Percentiles rank a stretch among this genome's conserved stretches.
Evolutionary conservation across 2,888 invertebrate species (phyloP).

Genomic region (Chymomyza procnemis): DNA sequence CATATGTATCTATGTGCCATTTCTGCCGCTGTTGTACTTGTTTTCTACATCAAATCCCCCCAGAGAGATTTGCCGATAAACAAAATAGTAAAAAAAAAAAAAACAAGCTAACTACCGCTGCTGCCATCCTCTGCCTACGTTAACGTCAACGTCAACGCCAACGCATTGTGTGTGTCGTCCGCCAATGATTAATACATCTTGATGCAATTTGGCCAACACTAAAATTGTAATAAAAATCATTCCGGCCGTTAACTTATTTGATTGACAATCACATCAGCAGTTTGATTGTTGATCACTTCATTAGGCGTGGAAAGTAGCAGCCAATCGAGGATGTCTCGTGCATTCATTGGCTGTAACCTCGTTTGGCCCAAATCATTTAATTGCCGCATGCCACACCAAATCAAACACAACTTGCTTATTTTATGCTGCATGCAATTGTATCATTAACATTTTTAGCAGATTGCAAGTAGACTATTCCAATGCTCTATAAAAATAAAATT

Average conservation of each 20-base stretch:
- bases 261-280: constrained; percentile 65
- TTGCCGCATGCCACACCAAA: constrained; percentile 44
- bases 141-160: neutral
- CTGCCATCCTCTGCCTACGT: constrained; percentile 5
- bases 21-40: constrained; percentile 69
- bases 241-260: neutral
- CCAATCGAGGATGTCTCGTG: neutral
- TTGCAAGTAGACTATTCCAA: neutral
- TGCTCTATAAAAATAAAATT: neutral
- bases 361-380: constrained; percentile 51
- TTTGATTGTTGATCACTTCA: constrained; percentile 62
- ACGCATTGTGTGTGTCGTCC: neutral
- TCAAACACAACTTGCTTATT: neutral
- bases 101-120: constrained; percentile 22
- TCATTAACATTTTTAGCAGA: constrained; percentile 39
- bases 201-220: constrained; percentile 71
- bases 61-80: constrained; percentile 67
- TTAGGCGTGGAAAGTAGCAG: constrained; percentile 53
- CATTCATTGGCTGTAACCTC: neutral
- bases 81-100: constrained; percentile 23
- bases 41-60: constrained; percentile 47
- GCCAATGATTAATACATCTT: constrained; percentile 70
- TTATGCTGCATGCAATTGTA: constrained; percentile 67
- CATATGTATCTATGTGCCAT: constrained; percentile 52
- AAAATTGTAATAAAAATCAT: constrained; percentile 53